Evolutionary conservation across 2,888 invertebrate species (phyloP).

Genomic region (Drosophila imparisetae): DNA sequence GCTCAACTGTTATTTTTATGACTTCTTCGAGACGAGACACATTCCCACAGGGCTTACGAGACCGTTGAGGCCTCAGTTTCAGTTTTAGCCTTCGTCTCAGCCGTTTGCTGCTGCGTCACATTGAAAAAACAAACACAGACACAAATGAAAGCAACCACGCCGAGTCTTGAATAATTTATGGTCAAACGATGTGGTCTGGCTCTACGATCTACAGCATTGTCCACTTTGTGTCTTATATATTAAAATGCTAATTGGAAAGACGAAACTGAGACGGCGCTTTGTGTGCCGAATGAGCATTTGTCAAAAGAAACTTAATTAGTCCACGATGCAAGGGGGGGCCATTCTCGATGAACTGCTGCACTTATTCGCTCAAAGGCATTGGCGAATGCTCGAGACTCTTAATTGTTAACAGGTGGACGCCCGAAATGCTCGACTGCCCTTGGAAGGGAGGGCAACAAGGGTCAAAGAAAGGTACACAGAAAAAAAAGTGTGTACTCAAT

Average conservation of each 20-base stretch:
- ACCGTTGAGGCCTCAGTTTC: slow-evolving; percentile 7
- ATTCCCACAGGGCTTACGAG: slow-evolving; percentile 66
- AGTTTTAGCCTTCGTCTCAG: slow-evolving; percentile 4
- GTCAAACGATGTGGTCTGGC: slow-evolving; percentile 21
- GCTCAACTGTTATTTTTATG: slow-evolving; percentile 75
- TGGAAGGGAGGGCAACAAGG: background rate
- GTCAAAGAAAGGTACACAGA: slow-evolving; percentile 4
- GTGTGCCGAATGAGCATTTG: slow-evolving; percentile 33
- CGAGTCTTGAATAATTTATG: slow-evolving; percentile 75
- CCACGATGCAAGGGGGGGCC: background rate
- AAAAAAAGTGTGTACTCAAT: background rate
- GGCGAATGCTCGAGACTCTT: slow-evolving; percentile 50
- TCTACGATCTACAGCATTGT: slow-evolving; percentile 36
- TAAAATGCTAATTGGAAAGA: slow-evolving; percentile 70
- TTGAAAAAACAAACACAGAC: slow-evolving; percentile 40
- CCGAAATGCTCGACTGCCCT: slow-evolving; percentile 35
- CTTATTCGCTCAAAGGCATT: slow-evolving; percentile 25
- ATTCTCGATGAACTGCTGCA: slow-evolving; percentile 16
- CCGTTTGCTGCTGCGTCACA: slow-evolving; percentile 64
- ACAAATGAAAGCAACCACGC: slow-evolving; percentile 56
- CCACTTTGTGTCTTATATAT: slow-evolving; percentile 44
- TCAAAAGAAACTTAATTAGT: slow-evolving; percentile 74
- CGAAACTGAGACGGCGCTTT: slow-evolving; percentile 47
- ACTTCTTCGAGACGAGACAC: slow-evolving; percentile 53
- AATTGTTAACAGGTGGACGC: slow-evolving; percentile 64